Evolutionary conservation across 2,113 vertebrate genomes (phyloP).

Genomic region (Neomonachus schauinslandi): DNA sequence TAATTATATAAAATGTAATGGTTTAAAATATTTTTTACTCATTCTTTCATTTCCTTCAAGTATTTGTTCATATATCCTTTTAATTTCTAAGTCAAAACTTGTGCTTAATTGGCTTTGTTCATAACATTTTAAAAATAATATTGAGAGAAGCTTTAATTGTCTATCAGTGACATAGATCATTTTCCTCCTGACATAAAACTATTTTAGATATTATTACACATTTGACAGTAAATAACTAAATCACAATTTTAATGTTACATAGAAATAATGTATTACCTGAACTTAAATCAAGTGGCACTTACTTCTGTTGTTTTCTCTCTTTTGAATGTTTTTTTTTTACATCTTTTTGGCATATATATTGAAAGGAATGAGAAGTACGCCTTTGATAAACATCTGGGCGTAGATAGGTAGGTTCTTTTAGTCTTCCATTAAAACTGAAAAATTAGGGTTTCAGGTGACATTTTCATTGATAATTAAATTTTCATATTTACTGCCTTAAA

Average conservation of each 20-base stretch:
- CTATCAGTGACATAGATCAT: slow-evolving; percentile 27
- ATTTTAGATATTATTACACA: neutral
- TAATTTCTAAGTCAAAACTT: slow-evolving; percentile 45
- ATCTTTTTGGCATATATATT: neutral
- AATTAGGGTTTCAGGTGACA: neutral
- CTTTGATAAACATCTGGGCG: neutral
- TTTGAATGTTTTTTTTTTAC: neutral
- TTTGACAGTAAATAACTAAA: slow-evolving; percentile 33
- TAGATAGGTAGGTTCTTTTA: neutral
- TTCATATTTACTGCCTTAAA: slow-evolving; percentile 11
- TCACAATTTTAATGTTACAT: neutral
- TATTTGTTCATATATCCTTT: slow-evolving; percentile 22
- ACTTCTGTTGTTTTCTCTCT: neutral
- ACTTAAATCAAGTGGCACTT: neutral
- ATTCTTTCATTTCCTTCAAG: neutral
- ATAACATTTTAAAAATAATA: neutral
- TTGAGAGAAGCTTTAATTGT: neutral
- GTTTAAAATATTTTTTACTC: slow-evolving; percentile 46
- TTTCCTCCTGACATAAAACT: neutral
- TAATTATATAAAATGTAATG: slow-evolving; percentile 25
- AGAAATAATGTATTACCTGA: neutral
- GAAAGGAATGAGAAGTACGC: neutral
- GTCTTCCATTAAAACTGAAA: neutral
- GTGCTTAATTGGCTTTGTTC: slow-evolving; percentile 25
- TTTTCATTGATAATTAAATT: slow-evolving; percentile 40